Evolutionary conservation across 64 coral and sea anemone genomes (phyloP), one percentile per base, ranked within the genome.

Genomic region (Trachythela sp.): DNA sequence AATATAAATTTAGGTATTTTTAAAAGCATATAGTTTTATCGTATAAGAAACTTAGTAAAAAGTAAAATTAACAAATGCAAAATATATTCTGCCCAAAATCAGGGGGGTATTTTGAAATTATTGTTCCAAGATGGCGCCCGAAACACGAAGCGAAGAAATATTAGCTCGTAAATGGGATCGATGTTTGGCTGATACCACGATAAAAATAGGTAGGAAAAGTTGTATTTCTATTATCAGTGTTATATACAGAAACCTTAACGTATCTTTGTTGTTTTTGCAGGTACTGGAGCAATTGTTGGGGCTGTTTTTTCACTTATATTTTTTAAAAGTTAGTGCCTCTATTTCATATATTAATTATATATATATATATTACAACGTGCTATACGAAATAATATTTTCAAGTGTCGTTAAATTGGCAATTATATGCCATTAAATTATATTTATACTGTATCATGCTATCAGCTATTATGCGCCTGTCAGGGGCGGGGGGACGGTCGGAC

Each of bases 151-250:
- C 48, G 92, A 94, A 83, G 93, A 93, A 54, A 89, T 89, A 29
- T 83, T 95, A 30, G 91, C 91, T 84, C 90, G 89, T 64, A 92
- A 94, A 70, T 99, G 96, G 96, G 96, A 99, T 92, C 86, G 93
- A 84, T 99, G 96, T 76, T 32, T 99, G n/a, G 90, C 94, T 17
- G 93, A 99, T 58, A 95, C 93, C 14, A 89, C 93, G 2, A 93
- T 99, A 48, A 99, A 99, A 93, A 87, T 89, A 52, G 88, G 96
- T 95, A 90, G 70, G 52, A 33, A 4, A 48, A 0, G 35, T 48
- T 36, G 49, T 4, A 32, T 85, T 11, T 40, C 24, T 84, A 30
- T 34, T 54, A 41, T 8, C 59, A 18, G 8, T 40, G 10, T 13
- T 4, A 39, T 39, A 35, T 84, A 75, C 40, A 20, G 48, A 85